Percentiles rank a stretch among this genome's conserved stretches.
Evolutionary conservation across 2,113 vertebrate species (phyloP).

Genomic region (Miniopterus natalensis): DNA sequence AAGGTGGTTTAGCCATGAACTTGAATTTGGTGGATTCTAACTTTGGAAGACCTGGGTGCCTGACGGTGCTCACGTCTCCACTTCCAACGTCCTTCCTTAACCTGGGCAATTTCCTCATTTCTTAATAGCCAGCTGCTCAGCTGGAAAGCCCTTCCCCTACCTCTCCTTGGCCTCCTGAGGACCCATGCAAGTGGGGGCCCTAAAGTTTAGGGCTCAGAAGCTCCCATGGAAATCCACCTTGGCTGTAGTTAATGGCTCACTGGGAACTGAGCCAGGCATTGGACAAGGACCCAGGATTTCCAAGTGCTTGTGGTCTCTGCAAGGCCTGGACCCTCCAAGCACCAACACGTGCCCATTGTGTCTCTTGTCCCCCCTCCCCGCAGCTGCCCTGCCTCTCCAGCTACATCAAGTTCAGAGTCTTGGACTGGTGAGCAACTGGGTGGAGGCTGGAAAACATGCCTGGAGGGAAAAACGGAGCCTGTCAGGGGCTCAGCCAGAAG

Average conservation of each 20-base stretch:
- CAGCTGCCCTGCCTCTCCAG: conserved; percentile 87
- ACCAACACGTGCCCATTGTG: fast-evolving
- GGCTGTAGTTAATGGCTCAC: neutral
- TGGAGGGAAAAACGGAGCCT: neutral
- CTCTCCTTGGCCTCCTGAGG: neutral
- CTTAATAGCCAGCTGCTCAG: neutral
- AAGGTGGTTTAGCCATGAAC: neutral
- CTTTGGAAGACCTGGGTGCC: neutral
- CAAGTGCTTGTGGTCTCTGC: neutral
- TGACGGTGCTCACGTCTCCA: neutral
- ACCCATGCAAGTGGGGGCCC: neutral
- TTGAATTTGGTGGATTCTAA: neutral
- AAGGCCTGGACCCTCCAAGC: neutral
- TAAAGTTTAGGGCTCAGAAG: neutral
- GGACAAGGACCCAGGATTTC: neutral
- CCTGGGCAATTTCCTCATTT: neutral
- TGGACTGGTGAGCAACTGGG: conserved; percentile 79
- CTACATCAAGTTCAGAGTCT: conserved; percentile 84
- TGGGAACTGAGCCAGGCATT: neutral
- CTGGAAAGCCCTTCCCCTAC: neutral
- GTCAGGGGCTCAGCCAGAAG: neutral
- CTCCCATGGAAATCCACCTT: neutral
- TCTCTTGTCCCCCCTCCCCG: neutral
- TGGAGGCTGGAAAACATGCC: neutral
- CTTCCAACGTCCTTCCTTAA: neutral